A percentile compares a stretch with the other conserved stretches of the same genome.
These are phyloP conservation scores for Acanthosepion esculentum DNA, from an alignment of 2,888 invertebrate species.

Conservation along the genomic window DNA sequence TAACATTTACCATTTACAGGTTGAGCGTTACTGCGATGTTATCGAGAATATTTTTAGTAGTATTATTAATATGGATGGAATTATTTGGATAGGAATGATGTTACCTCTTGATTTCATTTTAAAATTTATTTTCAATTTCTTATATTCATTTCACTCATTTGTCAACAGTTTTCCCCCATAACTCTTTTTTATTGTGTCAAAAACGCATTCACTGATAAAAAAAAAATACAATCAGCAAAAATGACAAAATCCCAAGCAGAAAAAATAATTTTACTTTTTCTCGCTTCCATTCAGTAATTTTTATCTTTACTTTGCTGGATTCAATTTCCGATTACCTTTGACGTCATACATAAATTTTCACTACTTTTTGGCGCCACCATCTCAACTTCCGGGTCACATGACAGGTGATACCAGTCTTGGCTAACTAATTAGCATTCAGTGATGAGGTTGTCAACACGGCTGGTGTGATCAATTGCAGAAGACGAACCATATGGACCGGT, in stretches of 20 bases:
- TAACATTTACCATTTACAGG: no score
- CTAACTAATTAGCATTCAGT: conserved; percentile 8
- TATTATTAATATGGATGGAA: not conserved
- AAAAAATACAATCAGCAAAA: not conserved
- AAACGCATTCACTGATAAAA: not conserved
- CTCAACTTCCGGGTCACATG: conserved; percentile 33
- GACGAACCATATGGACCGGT: not conserved
- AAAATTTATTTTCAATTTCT: not conserved
- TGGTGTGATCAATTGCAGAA: not conserved
- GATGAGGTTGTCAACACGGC: not conserved
- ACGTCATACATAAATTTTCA: conserved; percentile 21
- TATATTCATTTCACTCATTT: not conserved
- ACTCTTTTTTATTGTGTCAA: not conserved
- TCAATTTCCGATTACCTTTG: conserved; percentile 18
- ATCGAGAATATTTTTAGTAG: no score
- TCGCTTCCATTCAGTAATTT: not conserved
- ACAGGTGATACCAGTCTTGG: conserved; percentile 33
- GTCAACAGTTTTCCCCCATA: not conserved
- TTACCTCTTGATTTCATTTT: not conserved
- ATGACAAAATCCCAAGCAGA: not conserved
- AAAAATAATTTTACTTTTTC: not conserved
- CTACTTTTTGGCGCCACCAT: not conserved
- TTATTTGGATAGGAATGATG: not conserved
- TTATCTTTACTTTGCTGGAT: not conserved
- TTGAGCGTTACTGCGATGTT: no score